phyloP scores from a whole-genome alignment of 2,113 vertebrate species.

The Neogale vison region DNA sequence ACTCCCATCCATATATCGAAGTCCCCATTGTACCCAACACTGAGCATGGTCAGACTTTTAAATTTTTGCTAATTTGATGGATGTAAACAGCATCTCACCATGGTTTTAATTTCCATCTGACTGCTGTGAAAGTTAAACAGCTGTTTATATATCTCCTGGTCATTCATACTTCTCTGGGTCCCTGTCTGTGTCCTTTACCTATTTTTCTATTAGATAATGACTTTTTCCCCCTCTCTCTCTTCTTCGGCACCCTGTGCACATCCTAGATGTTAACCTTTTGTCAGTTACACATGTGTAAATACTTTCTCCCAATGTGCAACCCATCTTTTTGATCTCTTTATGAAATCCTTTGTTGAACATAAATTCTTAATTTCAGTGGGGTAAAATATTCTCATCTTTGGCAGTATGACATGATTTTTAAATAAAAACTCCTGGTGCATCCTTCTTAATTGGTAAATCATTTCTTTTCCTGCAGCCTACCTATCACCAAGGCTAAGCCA shows the following conservation, averaged over 20 bases:
- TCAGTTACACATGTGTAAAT: background rate
- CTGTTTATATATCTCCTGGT: background rate
- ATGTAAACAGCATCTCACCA: background rate
- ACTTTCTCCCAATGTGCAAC: background rate
- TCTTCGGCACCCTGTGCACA: background rate
- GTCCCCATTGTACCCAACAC: background rate
- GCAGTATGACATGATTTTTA: background rate
- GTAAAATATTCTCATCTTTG: background rate
- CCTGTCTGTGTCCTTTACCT: background rate
- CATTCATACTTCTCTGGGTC: background rate
- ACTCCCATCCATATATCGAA: background rate
- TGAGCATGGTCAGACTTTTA: background rate
- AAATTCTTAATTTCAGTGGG: background rate
- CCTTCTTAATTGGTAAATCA: background rate
- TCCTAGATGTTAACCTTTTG: background rate
- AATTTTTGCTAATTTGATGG: background rate
- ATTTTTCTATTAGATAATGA: background rate
- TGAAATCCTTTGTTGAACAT: background rate
- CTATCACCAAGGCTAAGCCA: background rate
- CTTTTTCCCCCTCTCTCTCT: background rate
- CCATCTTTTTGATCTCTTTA: background rate
- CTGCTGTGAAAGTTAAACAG: background rate
- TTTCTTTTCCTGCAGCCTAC: background rate
- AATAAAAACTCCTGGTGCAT: background rate
- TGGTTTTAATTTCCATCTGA: background rate